phyloP scores from a whole-genome alignment of 1,140 invertebrate genomes.

The silkworm (Bombyx mori) region ASM3026992v2 NC_085121.1:2904001-2904500 shows the following conservation, averaged over 20 bases:
- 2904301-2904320: conserved; percentile 37
- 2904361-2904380: too few relatives aligned
- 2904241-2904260: conserved; percentile 60
- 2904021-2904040: conserved; percentile 18
- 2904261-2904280: conserved; percentile 55
- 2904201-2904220: conserved; percentile 62
- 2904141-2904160: conserved; percentile 24
- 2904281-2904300: conserved; percentile 53
- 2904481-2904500: too few relatives aligned
- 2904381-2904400: too few relatives aligned
- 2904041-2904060: conserved; percentile 21
- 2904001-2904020: conserved; percentile 40
- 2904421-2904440: too few relatives aligned
- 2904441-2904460: too few relatives aligned
- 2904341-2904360: too few relatives aligned
- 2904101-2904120: conserved; percentile 28
- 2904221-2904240: conserved; percentile 56
- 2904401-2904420: too few relatives aligned
- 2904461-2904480: too few relatives aligned
- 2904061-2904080: conserved; percentile 31
- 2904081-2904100: conserved; percentile 27
- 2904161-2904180: conserved; percentile 25
- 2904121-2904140: conserved; percentile 10
- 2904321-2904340: too few relatives aligned
- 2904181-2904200: conserved; percentile 60